Percentiles rank a stretch among this genome's conserved stretches.
phyloP scores from a whole-genome alignment of 2,113 vertebrate genomes.

The Coreoperca whiteheadi region DNA sequence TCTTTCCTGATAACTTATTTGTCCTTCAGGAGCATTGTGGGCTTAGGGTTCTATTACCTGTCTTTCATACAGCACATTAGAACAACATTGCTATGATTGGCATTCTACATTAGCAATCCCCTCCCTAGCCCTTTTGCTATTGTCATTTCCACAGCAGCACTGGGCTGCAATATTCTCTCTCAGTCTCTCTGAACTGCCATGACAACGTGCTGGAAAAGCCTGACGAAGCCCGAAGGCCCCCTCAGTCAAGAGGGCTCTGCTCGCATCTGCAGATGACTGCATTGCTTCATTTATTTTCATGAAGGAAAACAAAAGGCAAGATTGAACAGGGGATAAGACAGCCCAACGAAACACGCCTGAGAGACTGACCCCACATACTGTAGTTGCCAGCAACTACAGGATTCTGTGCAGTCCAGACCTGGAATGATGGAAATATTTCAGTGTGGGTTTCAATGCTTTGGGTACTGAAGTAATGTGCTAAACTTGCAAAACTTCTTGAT shows the following conservation, averaged over 20 bases:
- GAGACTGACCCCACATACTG: constrained; percentile 70
- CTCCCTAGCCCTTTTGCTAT: constrained; percentile 60
- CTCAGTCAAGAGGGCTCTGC: constrained; percentile 77
- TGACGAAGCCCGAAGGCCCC: constrained; percentile 80
- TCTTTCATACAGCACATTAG: constrained; percentile 65
- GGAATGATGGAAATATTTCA: constrained; percentile 56
- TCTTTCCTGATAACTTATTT: constrained; percentile 30
- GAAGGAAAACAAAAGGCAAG: constrained; percentile 77
- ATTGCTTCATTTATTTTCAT: constrained; percentile 80
- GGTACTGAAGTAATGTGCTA: constrained; percentile 14
- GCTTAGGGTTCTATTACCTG: constrained; percentile 50
- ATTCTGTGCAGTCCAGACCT: constrained; percentile 43
- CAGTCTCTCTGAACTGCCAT: constrained; percentile 78
- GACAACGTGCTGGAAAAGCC: constrained; percentile 74
- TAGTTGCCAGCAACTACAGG: constrained; percentile 41
- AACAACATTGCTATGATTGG: constrained; percentile 70
- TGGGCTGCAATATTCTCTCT: constrained; percentile 70
- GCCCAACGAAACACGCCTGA: constrained; percentile 64
- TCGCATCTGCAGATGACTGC: constrained; percentile 78
- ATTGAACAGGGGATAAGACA: constrained; percentile 74
- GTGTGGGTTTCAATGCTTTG: constrained; percentile 51
- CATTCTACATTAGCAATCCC: constrained; percentile 73
- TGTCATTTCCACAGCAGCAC: constrained; percentile 75
- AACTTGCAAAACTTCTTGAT: constrained; percentile 16
- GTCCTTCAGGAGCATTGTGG: constrained; percentile 58